These are phyloP conservation scores for Chaetops frenatus DNA, from an alignment of 2,113 vertebrate genomes.

Conservation along the genomic window DNA sequence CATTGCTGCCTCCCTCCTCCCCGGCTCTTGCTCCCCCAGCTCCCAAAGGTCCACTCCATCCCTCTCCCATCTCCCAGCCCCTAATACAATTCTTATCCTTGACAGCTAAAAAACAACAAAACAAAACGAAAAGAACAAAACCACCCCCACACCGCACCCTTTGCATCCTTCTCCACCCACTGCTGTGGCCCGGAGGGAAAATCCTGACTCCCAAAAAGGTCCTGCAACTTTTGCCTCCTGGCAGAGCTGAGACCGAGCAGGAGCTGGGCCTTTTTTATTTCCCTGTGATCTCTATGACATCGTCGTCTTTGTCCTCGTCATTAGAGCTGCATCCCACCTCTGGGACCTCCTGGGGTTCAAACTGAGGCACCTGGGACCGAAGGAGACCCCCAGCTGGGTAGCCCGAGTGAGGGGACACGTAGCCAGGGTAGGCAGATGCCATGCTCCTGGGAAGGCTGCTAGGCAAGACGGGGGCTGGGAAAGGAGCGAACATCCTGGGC, in stretches of 20 bases:
- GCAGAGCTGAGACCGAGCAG: neutral
- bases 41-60: constrained; percentile 13
- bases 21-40: constrained; percentile 23
- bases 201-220: constrained; percentile 62
- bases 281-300: constrained; percentile 96
- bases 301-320: constrained; percentile 94
- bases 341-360: constrained; percentile 77
- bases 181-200: constrained; percentile 40
- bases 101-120: constrained; percentile 53
- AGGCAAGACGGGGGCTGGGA: constrained; percentile 74
- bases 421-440: constrained; percentile 79
- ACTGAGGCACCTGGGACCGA: constrained; percentile 83
- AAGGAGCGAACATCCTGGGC: constrained; percentile 84
- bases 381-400: constrained; percentile 86
- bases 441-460: constrained; percentile 81
- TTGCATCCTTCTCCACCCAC: constrained; percentile 43
- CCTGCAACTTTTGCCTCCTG: constrained; percentile 49
- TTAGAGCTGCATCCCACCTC: constrained; percentile 92
- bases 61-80: constrained; percentile 31
- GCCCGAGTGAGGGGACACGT: constrained; percentile 79
- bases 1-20: constrained; percentile 36
- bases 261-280: constrained; percentile 73
- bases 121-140: neutral
- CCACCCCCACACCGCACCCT: constrained; percentile 36
- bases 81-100: constrained; percentile 56